These are phyloP conservation scores for Schrankia costaestrigalis DNA, from an alignment of 2,888 invertebrate species.

Conservation along the genomic window DNA sequence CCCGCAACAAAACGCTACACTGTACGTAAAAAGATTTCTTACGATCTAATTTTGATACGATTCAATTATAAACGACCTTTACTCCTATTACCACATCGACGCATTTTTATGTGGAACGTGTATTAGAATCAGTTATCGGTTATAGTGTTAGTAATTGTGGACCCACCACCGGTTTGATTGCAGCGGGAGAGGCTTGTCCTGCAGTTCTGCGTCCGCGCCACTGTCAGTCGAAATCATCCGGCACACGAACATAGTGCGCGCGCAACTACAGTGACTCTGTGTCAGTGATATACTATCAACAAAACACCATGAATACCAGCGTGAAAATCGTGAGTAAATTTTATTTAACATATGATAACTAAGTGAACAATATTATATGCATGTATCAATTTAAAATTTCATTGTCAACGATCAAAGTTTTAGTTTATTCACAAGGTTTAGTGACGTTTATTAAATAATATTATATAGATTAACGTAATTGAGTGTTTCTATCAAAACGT, in stretches of 20 bases:
- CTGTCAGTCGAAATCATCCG: slow-evolving; percentile 57
- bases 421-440: not conserved
- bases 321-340: slow-evolving; percentile 64
- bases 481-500: slow-evolving; percentile 7
- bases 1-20: slow-evolving; percentile 37
- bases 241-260: slow-evolving; percentile 51
- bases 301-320: slow-evolving; percentile 62
- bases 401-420: slow-evolving; percentile 1
- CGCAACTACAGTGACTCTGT: slow-evolving; percentile 58
- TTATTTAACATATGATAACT: slow-evolving; percentile 6
- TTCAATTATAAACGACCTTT: slow-evolving; percentile 46
- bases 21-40: slow-evolving; percentile 58
- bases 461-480: slow-evolving; percentile 9
- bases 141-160: slow-evolving; percentile 44
- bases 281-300: slow-evolving; percentile 52
- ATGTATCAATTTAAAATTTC: not conserved
- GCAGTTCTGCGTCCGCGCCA: slow-evolving; percentile 37
- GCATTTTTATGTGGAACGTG: slow-evolving; percentile 46
- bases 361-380: not conserved
- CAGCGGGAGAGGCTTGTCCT: slow-evolving; percentile 55
- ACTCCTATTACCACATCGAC: slow-evolving; percentile 3
- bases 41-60: slow-evolving; percentile 30
- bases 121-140: slow-evolving; percentile 31
- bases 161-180: slow-evolving; percentile 68
- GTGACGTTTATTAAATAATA: slow-evolving; percentile 11